Evolutionary conservation across 2,888 invertebrate species (phyloP), one percentile per base, ranked within the genome.

Genomic region (Tyria jacobaeae): DNA sequence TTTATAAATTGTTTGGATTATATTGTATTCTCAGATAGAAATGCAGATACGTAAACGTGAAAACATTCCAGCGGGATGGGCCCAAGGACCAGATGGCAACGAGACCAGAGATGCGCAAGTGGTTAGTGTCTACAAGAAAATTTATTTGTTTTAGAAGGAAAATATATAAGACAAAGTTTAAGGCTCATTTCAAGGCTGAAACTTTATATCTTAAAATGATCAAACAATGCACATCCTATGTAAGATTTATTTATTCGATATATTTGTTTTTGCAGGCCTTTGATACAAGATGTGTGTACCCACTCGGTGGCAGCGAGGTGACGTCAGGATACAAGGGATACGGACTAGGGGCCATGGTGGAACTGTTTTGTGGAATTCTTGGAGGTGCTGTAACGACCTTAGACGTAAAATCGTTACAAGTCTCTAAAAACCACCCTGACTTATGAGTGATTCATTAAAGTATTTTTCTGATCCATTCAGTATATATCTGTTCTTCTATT

Each of bases 321-420:
- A 95, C 95, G 59, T 96, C 97, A 4, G 97, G 98, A 3, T 98
- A 98, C 91, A 99, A 99, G 85, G 99, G 99, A 0, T 98, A 96
- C 76, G 98, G 98, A 0, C 89, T 99, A 9, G 96, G 96, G 0
- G 95, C 97, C 63, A 95, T 98, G 95, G 98, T 98, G 3, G 99
- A 99, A 80, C 91, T 98, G 1, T 95, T 99, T 61, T 97, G 97
- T 81, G 99, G 98, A n/a, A 95, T 99, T 27, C 92, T 97, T 64
- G 89, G 96, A 73, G 97, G 97, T 86, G 49, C n/a, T 9, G 0
- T 21, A 1, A 35, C n/a, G n/a, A n/a, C n/a, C n/a, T n/a, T n/a
- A n/a, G n/a, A n/a, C n/a, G n/a, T n/a, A n/a, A n/a, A n/a, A n/a
- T n/a, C n/a, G n/a, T n/a, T n/a, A n/a, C n/a, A n/a, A n/a, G n/a